Base-by-base conservation (phyloP, 2,888 invertebrate genomes). In the Conus canariensis region DNA sequence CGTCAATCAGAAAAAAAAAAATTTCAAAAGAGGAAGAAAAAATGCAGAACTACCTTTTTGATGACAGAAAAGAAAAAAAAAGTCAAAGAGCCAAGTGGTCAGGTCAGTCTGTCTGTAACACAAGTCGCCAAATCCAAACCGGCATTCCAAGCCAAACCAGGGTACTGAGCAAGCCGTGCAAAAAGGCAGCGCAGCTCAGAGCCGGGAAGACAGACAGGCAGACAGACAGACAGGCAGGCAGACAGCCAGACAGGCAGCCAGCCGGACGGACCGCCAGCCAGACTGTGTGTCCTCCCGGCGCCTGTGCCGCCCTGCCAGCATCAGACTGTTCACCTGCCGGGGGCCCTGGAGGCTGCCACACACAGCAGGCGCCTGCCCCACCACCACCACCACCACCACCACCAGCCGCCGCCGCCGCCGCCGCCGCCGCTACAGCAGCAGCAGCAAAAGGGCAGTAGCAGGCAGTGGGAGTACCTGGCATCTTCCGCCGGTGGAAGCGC, bases 401-500 rank as follows among this genome's bases (percentile, higher is more conserved):
- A 22, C 19, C 70, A 67, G 22, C 87, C 56, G 77, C 87, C 85
- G 60, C 59, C 87, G 90, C 85, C 60, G 60, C 85, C 87, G 91
- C 89, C 90, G 91, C 82, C 88, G 88, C 93, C 19, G 67, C 89
- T 8, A 16, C n/a, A 45, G 91, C 88, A 70, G 64, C 74, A 83
- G 90, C 90, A 90, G 93, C 94, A 91, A 94, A 93, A 92, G 92
- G 92, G 22, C 30, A 45, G 80, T 80, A 80, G 80, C 30, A 77
- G 30, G n/a, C n/a, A 74, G 60, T 64, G 22, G 89, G 93, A 90
- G 93, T 96, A 97, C 97, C 97, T 97, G 97, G 98, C 97, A 99
- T 97, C 97, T 99, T 99, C 97, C 99, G 97, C 94, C 99, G 97
- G 97, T 99, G 99, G 97, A 99, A 99, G 91, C 99, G 97, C 9